Conservation (phyloP, 2,113 vertebrate genomes). For the Polypterus senegalus region DNA sequence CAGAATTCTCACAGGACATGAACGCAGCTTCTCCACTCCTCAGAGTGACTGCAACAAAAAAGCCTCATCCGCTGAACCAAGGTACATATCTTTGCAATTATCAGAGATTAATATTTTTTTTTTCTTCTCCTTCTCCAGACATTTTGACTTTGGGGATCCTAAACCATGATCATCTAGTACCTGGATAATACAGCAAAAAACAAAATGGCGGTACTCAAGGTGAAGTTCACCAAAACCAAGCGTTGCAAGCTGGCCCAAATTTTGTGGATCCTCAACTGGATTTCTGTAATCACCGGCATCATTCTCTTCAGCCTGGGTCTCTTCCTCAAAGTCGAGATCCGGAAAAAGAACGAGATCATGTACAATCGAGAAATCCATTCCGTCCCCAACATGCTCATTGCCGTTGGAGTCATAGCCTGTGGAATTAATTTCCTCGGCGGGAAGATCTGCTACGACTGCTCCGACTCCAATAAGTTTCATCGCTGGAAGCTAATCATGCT, state of each 20-base stretch:
- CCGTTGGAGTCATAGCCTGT: conserved; percentile 66
- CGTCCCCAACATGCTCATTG: conserved; percentile 67
- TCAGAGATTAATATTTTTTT: too few relatives aligned
- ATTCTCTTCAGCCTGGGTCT: conserved; percentile 68
- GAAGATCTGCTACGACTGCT: conserved; percentile 78
- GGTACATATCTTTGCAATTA: neutral
- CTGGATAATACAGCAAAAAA: neutral
- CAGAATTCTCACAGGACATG: too few relatives aligned
- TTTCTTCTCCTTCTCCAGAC: too few relatives aligned
- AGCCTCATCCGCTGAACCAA: neutral
- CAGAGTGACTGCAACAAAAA: neutral
- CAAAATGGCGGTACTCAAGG: conserved; percentile 63
- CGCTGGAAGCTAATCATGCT: conserved; percentile 74
- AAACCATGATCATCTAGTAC: too few relatives aligned
- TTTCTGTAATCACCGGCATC: conserved; percentile 62
- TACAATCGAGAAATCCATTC: conserved; percentile 56
- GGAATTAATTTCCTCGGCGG: conserved; percentile 73
- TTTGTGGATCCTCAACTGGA: conserved; percentile 77
- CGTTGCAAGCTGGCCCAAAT: conserved; percentile 71
- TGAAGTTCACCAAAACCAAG: conserved; percentile 70
- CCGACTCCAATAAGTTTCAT: conserved; percentile 60
- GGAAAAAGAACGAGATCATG: conserved; percentile 65
- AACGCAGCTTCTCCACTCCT: neutral
- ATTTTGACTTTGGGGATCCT: too few relatives aligned
- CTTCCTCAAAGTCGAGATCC: conserved; percentile 70